These are phyloP conservation scores for Tolmerus cingulatus DNA, from an alignment of 2,888 invertebrate species.

Conservation along the genomic window DNA sequence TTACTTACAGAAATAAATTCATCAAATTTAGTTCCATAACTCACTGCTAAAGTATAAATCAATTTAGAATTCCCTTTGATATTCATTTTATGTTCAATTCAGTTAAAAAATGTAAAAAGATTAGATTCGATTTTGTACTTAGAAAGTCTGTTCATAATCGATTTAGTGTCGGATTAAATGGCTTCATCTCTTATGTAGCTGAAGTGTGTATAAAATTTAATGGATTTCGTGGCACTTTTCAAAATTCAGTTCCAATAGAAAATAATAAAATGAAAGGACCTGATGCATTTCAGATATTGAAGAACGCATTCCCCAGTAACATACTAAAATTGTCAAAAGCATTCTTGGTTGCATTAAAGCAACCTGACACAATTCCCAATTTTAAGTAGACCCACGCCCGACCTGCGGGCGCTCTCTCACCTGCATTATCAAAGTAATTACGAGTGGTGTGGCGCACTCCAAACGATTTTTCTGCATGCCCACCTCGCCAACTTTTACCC, in stretches of 20 bases:
- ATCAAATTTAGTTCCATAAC: no score
- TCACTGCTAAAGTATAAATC: no score
- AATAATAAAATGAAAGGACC: background rate
- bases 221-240: no score
- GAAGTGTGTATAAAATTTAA: background rate
- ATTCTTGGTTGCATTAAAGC: background rate
- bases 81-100: no score
- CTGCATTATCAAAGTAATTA: background rate
- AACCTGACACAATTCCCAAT: background rate
- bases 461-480: slow-evolving; percentile 1
- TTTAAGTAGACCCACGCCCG: background rate
- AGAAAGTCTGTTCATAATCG: no score
- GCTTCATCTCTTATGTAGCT: background rate
- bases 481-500: background rate
- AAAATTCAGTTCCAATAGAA: background rate
- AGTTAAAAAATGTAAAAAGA: no score
- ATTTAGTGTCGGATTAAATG: no score
- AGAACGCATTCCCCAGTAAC: background rate
- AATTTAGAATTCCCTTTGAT: no score
- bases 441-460: background rate
- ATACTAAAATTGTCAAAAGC: background rate
- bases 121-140: no score
- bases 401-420: background rate
- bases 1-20: no score
- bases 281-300: background rate